Conservation (phyloP, 2,888 invertebrate genomes). For the Drosophila ezoana region DNA sequence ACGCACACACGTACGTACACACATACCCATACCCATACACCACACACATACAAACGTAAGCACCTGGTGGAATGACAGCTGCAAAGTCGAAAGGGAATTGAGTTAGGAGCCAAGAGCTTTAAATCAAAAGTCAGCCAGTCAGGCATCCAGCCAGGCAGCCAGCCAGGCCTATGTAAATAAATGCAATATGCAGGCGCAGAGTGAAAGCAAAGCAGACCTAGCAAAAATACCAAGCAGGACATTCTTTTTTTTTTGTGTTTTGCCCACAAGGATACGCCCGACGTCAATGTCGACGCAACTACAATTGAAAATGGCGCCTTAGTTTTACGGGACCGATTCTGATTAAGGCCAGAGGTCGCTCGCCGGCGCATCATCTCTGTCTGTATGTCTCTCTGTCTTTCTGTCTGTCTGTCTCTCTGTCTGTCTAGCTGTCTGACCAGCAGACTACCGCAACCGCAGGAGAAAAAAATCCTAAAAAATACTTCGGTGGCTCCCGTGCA, state of each 20-base stretch:
- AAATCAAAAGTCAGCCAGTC: slow-evolving; percentile 72
- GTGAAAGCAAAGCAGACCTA: slow-evolving; percentile 48
- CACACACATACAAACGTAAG: slow-evolving; percentile 20
- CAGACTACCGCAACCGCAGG: slow-evolving; percentile 69
- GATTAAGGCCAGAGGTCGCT: slow-evolving; percentile 69
- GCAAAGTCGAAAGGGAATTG: slow-evolving; percentile 66
- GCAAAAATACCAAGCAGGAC: slow-evolving; percentile 44
- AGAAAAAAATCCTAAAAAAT: slow-evolving; percentile 59
- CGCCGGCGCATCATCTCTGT: slow-evolving; percentile 10
- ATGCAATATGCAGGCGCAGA: slow-evolving; percentile 70
- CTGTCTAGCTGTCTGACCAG: slow-evolving; percentile 37
- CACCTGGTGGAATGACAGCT: slow-evolving; percentile 65
- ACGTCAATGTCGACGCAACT: slow-evolving; percentile 43
- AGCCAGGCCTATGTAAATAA: slow-evolving; percentile 73
- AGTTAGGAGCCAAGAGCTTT: slow-evolving; percentile 73
- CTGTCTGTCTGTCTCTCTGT: slow-evolving; percentile 35
- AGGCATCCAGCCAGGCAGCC: slow-evolving; percentile 19
- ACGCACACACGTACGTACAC: slow-evolving; percentile 13
- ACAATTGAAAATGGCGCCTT: slow-evolving; percentile 72
- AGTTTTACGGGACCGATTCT: slow-evolving; percentile 65
- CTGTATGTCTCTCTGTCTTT: slow-evolving; percentile 8
- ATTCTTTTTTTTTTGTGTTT: slow-evolving; percentile 48
- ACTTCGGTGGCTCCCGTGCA: slow-evolving; percentile 44
- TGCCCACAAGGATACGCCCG: slow-evolving; percentile 50
- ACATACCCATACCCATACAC: slow-evolving; percentile 20